Evolutionary conservation across 2,888 invertebrate species (phyloP), one percentile per base, ranked within the genome.

Genomic region (Netelia virgata): DNA sequence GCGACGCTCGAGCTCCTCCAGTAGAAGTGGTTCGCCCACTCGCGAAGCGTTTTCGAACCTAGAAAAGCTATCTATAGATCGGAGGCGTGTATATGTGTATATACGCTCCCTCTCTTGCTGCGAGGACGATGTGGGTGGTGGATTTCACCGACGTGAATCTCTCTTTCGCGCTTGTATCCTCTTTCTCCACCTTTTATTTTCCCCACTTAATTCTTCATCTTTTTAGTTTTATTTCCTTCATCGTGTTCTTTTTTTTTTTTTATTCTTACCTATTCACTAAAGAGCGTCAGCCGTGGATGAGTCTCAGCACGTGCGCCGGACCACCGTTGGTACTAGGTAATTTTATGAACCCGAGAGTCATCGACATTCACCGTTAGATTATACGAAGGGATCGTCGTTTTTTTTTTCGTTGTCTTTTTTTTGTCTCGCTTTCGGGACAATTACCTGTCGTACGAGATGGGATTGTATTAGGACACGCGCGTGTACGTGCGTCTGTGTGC

Each of bases 11-110:
- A 75, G 83, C 86, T 86, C 82, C 89, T 90, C 89, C 16, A 36
- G 89, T 91, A 91, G 90, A 92, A 92, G 92, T 92, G 88, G 92
- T 91, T 92, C 92, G 93, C 93, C 93, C 92, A 93, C 92, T 86
- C 83, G 86, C 83, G 83, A 83, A 88, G 88, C 87, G 87, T 86
- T 88, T 90, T 89, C 86, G 86, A 85, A 78, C 85, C 86, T 89
- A 89, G 89, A 23, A 90, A 88, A 89, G 86, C 87, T 90, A 90
- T 90, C 89, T 90, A 88, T 89, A 88, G 87, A 88, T 88, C 88
- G 85, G 83, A 87, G 88, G 87, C 86, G 88, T 86, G 87, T 86
- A 88, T 89, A 87, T 84, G 74, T 68, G n/a, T 76, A 73, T 68
- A 47, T 47, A 36, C 18, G 23, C 28, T 16, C 43, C 9, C 14